These are phyloP conservation scores for Scomber japonicus DNA, from an alignment of 2,113 vertebrate species.

Conservation along the genomic window DNA sequence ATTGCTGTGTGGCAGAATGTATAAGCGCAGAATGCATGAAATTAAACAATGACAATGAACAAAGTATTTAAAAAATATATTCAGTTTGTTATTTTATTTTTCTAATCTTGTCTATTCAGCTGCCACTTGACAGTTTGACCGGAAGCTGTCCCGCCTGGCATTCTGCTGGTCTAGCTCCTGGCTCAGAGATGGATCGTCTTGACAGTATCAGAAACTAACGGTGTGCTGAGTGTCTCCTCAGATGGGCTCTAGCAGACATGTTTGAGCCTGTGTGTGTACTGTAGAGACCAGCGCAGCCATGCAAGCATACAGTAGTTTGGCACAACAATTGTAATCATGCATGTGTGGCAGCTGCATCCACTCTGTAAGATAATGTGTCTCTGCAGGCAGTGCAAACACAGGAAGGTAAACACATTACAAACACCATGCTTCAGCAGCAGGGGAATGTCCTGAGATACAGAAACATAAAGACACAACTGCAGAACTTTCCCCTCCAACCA, in stretches of 20 bases:
- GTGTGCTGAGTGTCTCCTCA: not conserved
- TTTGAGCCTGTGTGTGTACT: not conserved
- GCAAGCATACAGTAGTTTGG: not conserved
- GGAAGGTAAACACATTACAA: slow-evolving; percentile 8
- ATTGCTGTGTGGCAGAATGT: too few species aligned
- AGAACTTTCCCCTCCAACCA: not conserved
- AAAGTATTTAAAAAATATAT: too few species aligned
- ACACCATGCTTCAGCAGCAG: slow-evolving; percentile 5
- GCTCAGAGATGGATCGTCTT: not conserved
- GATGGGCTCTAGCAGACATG: not conserved
- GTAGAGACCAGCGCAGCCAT: not conserved
- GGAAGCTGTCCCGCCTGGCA: too few species aligned
- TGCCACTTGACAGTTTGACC: too few species aligned
- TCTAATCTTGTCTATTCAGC: too few species aligned
- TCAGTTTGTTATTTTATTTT: too few species aligned
- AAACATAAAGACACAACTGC: not conserved
- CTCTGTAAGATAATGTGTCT: slow-evolving; percentile 6
- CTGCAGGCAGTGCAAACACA: slow-evolving; percentile 16
- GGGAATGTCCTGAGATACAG: not conserved
- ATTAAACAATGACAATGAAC: too few species aligned
- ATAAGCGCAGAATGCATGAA: too few species aligned
- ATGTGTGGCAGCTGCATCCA: not conserved
- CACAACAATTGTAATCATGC: not conserved
- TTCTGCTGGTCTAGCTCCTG: too few species aligned
- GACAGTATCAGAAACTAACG: not conserved